phyloP scores from a whole-genome alignment of 2,888 invertebrate species.

The Andrena fulva region DNA sequence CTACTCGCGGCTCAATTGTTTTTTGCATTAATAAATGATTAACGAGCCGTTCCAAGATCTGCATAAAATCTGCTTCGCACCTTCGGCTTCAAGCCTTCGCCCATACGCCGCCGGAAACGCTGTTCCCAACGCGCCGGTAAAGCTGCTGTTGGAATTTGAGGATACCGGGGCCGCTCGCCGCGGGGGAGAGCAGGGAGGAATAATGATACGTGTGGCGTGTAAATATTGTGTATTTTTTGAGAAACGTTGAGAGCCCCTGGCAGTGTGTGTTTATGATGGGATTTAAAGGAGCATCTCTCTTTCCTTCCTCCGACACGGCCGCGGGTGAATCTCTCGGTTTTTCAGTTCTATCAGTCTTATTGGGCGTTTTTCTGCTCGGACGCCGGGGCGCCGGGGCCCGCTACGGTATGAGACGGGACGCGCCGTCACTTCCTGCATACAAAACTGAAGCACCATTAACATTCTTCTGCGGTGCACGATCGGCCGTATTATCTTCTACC shows the following conservation, averaged over 20 bases:
- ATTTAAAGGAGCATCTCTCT: constrained; percentile 70
- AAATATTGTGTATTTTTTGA: constrained; percentile 21
- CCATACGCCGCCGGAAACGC: not conserved
- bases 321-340: constrained; percentile 72
- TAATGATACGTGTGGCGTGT: not conserved
- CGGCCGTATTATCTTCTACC: constrained; percentile 70
- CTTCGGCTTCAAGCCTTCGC: not conserved
- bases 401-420: constrained; percentile 71
- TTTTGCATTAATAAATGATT: not conserved
- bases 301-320: constrained; percentile 59
- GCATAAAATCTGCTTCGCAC: no score
- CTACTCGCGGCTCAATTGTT: not conserved
- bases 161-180: not conserved
- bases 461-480: constrained; percentile 71
- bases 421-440: constrained; percentile 79
- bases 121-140: not conserved
- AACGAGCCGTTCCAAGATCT: no score
- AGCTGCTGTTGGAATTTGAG: not conserved
- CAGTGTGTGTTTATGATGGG: constrained; percentile 74
- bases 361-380: constrained; percentile 72
- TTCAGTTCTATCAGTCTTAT: constrained; percentile 72
- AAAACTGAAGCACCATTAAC: constrained; percentile 76
- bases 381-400: constrained; percentile 71
- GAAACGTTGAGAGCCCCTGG: constrained; percentile 75
- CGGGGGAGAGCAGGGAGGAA: not conserved